These are phyloP conservation scores for Hypomesus transpacificus DNA, from an alignment of 2,113 vertebrate genomes.

Conservation along the genomic window DNA sequence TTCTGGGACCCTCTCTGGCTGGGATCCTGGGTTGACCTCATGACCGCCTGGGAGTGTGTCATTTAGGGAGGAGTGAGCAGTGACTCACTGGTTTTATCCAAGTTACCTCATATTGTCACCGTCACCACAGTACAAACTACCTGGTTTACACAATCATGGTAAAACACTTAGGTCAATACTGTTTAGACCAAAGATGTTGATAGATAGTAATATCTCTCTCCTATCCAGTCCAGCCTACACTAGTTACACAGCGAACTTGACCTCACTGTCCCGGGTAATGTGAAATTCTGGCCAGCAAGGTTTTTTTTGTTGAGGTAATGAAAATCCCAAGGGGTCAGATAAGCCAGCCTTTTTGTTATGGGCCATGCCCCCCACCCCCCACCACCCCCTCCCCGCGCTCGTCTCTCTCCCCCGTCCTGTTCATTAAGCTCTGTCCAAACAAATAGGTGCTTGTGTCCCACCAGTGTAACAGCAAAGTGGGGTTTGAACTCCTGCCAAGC, in stretches of 20 bases:
- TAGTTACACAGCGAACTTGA: background rate
- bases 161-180: background rate
- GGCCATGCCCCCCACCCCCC: background rate
- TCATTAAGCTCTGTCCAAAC: constrained; percentile 34
- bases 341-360: constrained; percentile 4
- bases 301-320: constrained; percentile 22
- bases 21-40: constrained; percentile 4
- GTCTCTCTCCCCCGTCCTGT: constrained; percentile 2
- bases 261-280: background rate
- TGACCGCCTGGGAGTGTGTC: background rate
- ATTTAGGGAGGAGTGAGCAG: too few species aligned
- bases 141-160: constrained; percentile 1
- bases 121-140: background rate
- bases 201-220: background rate
- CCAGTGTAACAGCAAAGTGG: constrained; percentile 33
- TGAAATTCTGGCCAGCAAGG: background rate
- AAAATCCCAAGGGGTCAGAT: constrained; percentile 29
- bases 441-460: constrained; percentile 37
- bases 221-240: background rate
- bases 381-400: constrained; percentile 1
- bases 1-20: background rate
- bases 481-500: constrained; percentile 34
- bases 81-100: background rate
- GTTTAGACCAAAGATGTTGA: background rate
- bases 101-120: background rate